Evolutionary conservation across 2,113 vertebrate species (phyloP), one percentile per base, ranked within the genome.

Genomic region (Melanerpes formicivorus): DNA sequence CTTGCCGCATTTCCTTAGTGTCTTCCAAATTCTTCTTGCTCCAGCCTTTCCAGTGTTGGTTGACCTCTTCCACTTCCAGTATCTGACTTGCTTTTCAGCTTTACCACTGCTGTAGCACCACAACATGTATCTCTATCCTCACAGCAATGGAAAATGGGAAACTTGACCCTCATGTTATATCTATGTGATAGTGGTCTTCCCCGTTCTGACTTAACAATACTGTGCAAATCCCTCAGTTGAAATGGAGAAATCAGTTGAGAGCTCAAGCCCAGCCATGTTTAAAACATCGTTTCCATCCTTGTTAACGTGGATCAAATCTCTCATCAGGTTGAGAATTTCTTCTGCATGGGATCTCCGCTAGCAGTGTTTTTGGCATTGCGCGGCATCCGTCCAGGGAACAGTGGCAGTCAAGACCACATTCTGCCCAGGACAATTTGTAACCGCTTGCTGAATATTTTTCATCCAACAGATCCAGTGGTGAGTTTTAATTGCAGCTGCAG

Each of bases 401-500:
- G 97, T 52, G 98, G 98, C 73, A 98, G 97, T 93, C 99, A 99
- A 97, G 99, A 99, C 88, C 99, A 99, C 95, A 99, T 99, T 96
- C 97, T 99, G 83, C 99, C 99, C 93, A 98, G 98, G 80, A 97
- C 98, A 54, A 99, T 99, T 87, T 99, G 99, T 96, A 98, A 98
- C 86, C 97, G 99, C 50, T 98, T 99, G 54, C 97, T 99, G 77
- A 99, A 99, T 80, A 99, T 99, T 95, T 99, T 99, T 95, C 99
- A 99, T 79, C 99, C 99, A 21, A 99, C 99, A 77, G 99, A 99
- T 93, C 99, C 99, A 83, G 99, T 99, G 99, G 99, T 99, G 93
- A 99, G 98, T 97, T 75, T 91, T 59, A 54, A 25, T 14, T 93
- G n/a, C 55, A 83, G 18, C 29, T 89, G 56, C 50, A 18, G n/a